These are phyloP conservation scores for Gobius niger DNA, from an alignment of 2,113 vertebrate species.

Conservation along the genomic window DNA sequence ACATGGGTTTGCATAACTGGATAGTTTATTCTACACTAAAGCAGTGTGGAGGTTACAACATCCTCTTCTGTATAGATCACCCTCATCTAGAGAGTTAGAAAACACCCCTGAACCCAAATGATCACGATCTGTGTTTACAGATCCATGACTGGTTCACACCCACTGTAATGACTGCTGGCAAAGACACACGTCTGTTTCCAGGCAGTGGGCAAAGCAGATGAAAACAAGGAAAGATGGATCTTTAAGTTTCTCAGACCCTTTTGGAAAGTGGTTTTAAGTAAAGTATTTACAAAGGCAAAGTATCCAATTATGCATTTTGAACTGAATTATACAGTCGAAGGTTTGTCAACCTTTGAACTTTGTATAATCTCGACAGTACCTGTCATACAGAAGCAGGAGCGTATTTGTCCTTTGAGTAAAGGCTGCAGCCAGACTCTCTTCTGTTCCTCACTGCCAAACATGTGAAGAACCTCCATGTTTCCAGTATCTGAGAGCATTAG, in stretches of 20 bases:
- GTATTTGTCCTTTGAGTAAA: slow-evolving; percentile 85
- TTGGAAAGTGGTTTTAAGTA: not conserved
- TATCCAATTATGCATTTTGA: not conserved
- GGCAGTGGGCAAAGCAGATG: slow-evolving; percentile 24
- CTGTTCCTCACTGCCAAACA: slow-evolving; percentile 89
- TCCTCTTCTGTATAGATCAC: not conserved
- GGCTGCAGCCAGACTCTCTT: slow-evolving; percentile 90
- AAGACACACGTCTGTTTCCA: slow-evolving; percentile 22
- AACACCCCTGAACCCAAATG: not conserved
- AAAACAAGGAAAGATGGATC: slow-evolving; percentile 43
- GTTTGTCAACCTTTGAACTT: too few species aligned
- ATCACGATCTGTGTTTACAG: slow-evolving; percentile 29
- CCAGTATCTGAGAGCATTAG: slow-evolving; percentile 81
- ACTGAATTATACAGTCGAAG: not conserved
- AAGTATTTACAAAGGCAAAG: not conserved
- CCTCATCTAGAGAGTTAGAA: not conserved
- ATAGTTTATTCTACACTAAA: not conserved
- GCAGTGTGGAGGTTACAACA: not conserved
- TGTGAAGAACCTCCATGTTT: slow-evolving; percentile 93
- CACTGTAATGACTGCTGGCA: slow-evolving; percentile 37
- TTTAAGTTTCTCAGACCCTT: not conserved
- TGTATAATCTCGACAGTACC: slow-evolving; percentile 66
- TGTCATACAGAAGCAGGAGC: slow-evolving; percentile 96
- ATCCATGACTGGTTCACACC: slow-evolving; percentile 23
- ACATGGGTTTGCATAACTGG: not conserved